Percentiles rank a stretch among this genome's conserved stretches.
phyloP scores from a whole-genome alignment of 2,113 vertebrate species.

The Sander vitreus region DNA sequence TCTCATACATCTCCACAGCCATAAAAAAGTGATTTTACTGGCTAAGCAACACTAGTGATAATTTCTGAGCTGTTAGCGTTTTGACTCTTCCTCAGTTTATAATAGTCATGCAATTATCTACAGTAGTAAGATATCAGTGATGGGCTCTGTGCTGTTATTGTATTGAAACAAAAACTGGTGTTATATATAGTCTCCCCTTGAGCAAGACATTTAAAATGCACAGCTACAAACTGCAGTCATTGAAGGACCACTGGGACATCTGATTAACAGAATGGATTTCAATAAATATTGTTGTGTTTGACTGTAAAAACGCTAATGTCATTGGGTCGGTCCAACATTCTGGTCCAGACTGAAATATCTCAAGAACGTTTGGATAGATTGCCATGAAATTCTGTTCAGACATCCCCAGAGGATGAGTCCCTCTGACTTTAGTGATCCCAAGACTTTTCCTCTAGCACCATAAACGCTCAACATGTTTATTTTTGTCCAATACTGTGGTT shows the following conservation, averaged over 20 bases:
- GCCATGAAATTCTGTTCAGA: not conserved
- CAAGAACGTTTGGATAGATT: not conserved
- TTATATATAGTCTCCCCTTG: not conserved
- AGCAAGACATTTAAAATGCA: not conserved
- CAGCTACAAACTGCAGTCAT: not conserved
- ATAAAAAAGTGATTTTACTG: not conserved
- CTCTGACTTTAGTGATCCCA: not conserved
- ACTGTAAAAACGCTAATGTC: not conserved
- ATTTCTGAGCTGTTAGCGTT: not conserved
- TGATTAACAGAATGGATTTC: slow-evolving; percentile 1
- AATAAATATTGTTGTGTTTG: not conserved
- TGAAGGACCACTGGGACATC: not conserved
- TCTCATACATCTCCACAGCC: not conserved
- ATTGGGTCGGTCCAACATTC: not conserved
- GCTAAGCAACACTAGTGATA: not conserved
- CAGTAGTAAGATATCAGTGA: not conserved
- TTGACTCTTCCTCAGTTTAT: not conserved
- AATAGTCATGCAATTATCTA: not conserved
- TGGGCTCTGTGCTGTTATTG: not conserved
- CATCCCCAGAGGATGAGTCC: not conserved
- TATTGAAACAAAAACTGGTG: not conserved
- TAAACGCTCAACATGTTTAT: not conserved
- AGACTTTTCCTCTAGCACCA: not conserved
- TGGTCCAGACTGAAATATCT: slow-evolving; percentile 1
- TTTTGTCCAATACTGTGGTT: not conserved